Evolutionary conservation across 2,888 invertebrate species (phyloP), one percentile per base, ranked within the genome.

Genomic region (Drosophila prolongata): DNA sequence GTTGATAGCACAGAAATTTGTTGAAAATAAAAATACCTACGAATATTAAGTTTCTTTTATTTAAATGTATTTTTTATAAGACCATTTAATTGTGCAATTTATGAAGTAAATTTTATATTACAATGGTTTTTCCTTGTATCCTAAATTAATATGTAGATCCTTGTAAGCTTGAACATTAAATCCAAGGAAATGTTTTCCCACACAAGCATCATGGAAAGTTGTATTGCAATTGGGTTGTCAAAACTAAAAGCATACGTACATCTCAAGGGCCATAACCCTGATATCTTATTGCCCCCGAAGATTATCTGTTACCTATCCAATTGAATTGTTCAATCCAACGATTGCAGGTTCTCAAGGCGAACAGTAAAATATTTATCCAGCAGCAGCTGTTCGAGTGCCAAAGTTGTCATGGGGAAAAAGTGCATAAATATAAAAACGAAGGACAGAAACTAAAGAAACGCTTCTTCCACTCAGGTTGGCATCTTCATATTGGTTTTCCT

Each of bases 391-490:
- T 66, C 30, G 65, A 69, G 70, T 66, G 70, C 66, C 66, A 66
- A 66, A 64, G 62, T 65, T 65, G 66, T 55, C 34, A 24, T 24
- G 6, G 44, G 10, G n/a, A 47, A 55, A 68, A 69, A 69, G 56
- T 66, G 66, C 70, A 66, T 66, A 66, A 66, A 66, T 66, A 66
- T 66, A 69, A 66, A 66, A 66, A 66, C 70, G 69, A 66, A 54
- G 55, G 46, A 70, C 70, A 47, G 46, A 27, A 56, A 56, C 56
- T 43, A 49, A 65, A 64, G 62, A 49, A 64, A 65, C 46, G 38
- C 62, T 64, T 47, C 62, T 64, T 47, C 62, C 60, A 61, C 46
- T 65, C 62, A 66, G 66, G 47, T 64, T 66, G 66, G 66, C 66
- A 66, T 69, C 66, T 69, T 66, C 66, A 66, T 66, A 66, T 66